phyloP scores from a whole-genome alignment of 2,797 vertebrate genomes.

The Eulemur mongoz region DNA sequence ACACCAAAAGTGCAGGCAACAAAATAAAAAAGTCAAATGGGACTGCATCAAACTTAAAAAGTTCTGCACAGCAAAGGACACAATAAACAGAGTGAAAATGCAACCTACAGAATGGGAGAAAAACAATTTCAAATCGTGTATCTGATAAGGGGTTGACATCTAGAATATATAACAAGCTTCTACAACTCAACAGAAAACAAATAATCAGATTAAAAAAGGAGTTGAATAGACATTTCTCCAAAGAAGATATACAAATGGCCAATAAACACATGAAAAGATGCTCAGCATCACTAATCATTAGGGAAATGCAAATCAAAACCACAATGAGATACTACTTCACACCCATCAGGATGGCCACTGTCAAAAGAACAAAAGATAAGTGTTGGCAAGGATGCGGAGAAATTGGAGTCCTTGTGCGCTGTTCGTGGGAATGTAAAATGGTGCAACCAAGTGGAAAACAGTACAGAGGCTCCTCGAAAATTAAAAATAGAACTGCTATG shows the following conservation, averaged over 20 bases:
- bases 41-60: background rate
- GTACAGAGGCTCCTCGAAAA: background rate
- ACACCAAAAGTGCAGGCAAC: background rate
- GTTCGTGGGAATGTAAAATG: background rate
- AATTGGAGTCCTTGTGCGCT: background rate
- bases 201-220: background rate
- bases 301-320: background rate
- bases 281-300: background rate
- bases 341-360: background rate
- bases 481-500: background rate
- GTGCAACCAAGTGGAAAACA: background rate
- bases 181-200: background rate
- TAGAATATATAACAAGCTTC: background rate
- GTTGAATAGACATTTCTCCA: background rate
- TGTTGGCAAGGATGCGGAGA: background rate
- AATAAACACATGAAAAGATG: background rate
- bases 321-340: background rate
- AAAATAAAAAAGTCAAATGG: background rate
- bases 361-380: background rate
- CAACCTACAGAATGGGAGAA: background rate
- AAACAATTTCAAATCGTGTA: background rate
- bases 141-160: background rate
- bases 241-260: background rate
- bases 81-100: background rate
- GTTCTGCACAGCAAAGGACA: background rate